Percentiles rank a stretch among this genome's conserved stretches.
phyloP scores from a whole-genome alignment of 2,113 vertebrate species.

The Eurystomus gularis region DNA sequence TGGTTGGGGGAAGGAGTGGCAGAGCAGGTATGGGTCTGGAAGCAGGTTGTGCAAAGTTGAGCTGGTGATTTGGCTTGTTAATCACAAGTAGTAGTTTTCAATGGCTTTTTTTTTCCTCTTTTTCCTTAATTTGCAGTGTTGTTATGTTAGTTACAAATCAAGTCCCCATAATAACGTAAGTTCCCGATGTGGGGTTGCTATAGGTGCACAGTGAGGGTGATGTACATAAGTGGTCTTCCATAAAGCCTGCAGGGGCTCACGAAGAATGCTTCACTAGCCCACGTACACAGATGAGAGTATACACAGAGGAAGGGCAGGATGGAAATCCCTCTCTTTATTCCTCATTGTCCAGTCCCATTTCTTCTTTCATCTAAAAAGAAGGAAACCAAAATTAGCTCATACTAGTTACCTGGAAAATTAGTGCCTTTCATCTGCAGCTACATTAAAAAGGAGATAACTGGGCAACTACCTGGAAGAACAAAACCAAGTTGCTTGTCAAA shows the following conservation, averaged over 20 bases:
- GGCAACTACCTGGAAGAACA: background rate
- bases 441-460: background rate
- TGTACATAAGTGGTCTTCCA: background rate
- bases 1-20: rapidly evolving
- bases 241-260: background rate
- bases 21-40: background rate
- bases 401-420: background rate
- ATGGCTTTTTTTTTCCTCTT: rapidly evolving
- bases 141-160: background rate
- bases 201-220: background rate
- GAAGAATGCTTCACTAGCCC: too few species aligned
- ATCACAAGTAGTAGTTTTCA: background rate
- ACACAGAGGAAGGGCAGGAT: background rate
- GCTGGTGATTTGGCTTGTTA: background rate
- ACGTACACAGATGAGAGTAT: background rate
- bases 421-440: background rate
- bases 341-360: background rate
- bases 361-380: background rate
- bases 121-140: background rate
- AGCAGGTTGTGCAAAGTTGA: background rate
- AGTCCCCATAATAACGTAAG: background rate
- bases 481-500: background rate
- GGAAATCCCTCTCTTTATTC: background rate
- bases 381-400: background rate
- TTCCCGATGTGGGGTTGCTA: background rate